Percentiles rank a stretch among this genome's conserved stretches.
Evolutionary conservation across 2,797 vertebrate genomes (phyloP).

Genomic region (Molossus alvarezi): DNA sequence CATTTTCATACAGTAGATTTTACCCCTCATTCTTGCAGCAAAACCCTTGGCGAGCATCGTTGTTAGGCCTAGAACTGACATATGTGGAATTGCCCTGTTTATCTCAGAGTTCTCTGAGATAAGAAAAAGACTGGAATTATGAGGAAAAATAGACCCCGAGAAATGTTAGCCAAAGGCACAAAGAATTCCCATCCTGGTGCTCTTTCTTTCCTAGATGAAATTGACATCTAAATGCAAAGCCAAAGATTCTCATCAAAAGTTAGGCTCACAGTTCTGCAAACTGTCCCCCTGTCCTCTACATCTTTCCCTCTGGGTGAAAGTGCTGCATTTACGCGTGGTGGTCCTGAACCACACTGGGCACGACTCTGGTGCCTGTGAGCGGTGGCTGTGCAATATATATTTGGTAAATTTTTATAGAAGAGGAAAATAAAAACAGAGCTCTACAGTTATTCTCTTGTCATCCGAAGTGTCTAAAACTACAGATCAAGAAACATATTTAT

Average conservation of each 20-base stretch:
- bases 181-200: not conserved
- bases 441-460: not conserved
- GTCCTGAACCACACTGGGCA: not conserved
- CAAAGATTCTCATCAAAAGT: not conserved
- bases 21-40: not conserved
- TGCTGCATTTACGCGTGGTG: not conserved
- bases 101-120: not conserved
- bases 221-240: constrained; percentile 5
- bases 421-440: not conserved
- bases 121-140: not conserved
- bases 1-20: not conserved
- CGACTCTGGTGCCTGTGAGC: not conserved
- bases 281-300: not conserved
- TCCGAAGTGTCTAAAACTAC: constrained; percentile 40
- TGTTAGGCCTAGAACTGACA: constrained; percentile 24
- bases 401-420: constrained; percentile 42
- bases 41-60: not conserved
- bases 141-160: not conserved
- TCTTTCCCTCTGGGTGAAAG: not conserved
- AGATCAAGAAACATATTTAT: not conserved
- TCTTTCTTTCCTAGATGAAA: constrained; percentile 36
- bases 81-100: not conserved
- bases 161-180: not conserved
- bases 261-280: not conserved
- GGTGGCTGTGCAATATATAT: not conserved